phyloP scores from a whole-genome alignment of 2,888 invertebrate species.

The Empis livida region DNA sequence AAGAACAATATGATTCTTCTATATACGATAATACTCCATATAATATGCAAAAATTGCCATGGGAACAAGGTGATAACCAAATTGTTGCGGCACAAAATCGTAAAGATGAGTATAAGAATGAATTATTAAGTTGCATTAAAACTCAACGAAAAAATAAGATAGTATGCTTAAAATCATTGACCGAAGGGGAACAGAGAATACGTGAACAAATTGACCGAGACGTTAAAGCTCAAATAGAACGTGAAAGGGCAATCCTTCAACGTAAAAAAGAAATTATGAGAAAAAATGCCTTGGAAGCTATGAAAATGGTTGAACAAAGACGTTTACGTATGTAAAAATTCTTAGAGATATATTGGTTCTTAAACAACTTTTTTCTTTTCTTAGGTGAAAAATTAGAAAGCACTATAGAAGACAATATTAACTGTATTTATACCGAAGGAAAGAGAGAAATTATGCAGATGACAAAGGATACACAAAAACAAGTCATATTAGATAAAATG shows the following conservation, averaged over 20 bases:
- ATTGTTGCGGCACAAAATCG: not conserved
- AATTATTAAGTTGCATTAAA: not conserved
- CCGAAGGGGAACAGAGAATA: not conserved
- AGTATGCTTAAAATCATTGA: not conserved
- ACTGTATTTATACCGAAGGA: slow-evolving; percentile 31
- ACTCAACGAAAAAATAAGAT: not conserved
- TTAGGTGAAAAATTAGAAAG: slow-evolving; percentile 26
- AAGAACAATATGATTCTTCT: no score
- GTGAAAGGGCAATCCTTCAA: slow-evolving; percentile 24
- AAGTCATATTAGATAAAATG: slow-evolving; percentile 33
- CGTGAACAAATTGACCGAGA: slow-evolving; percentile 23
- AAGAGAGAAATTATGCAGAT: slow-evolving; percentile 35
- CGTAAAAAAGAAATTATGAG: slow-evolving; percentile 20
- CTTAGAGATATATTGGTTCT: not conserved
- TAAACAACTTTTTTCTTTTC: not conserved
- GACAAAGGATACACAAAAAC: slow-evolving; percentile 30
- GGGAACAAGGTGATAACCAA: not conserved
- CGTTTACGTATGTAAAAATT: slow-evolving; percentile 19
- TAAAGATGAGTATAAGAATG: not conserved
- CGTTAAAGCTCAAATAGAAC: slow-evolving; percentile 26
- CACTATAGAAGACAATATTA: slow-evolving; percentile 34
- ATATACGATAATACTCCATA: not conserved
- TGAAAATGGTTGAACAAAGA: slow-evolving; percentile 25
- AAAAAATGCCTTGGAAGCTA: slow-evolving; percentile 24
- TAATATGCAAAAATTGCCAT: not conserved